Evolutionary conservation across 2,888 invertebrate species (phyloP).

Genomic region (Choristoneura rosaceana): DNA sequence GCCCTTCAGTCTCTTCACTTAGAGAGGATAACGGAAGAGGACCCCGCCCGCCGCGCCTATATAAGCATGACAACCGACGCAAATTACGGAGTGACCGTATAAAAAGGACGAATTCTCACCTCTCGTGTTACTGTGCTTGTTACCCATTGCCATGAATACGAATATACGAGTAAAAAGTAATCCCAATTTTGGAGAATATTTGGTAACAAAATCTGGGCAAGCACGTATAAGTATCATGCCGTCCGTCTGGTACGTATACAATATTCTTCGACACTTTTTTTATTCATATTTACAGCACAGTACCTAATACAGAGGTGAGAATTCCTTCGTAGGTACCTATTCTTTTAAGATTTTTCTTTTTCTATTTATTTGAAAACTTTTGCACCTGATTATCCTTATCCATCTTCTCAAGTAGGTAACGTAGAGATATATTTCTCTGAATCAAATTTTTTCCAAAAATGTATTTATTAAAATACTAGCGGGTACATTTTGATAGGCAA

Average conservation of each 20-base stretch:
- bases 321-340: too few species aligned
- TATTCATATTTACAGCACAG: too few species aligned
- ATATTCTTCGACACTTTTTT: not conserved
- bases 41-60: constrained; percentile 25
- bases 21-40: constrained; percentile 31
- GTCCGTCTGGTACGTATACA: not conserved
- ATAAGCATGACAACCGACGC: constrained; percentile 35
- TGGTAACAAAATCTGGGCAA: not conserved
- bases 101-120: constrained; percentile 33
- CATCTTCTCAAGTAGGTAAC: too few species aligned
- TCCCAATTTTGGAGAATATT: not conserved
- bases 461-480: too few species aligned
- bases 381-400: not conserved
- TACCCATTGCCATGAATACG: constrained; percentile 12
- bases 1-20: constrained; percentile 25
- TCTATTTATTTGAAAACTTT: not conserved
- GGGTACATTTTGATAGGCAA: too few species aligned
- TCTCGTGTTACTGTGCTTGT: constrained; percentile 18
- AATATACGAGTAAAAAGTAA: constrained; percentile 11
- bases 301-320: too few species aligned
- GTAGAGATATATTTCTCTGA: too few species aligned
- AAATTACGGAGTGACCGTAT: constrained; percentile 27
- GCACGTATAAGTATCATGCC: not conserved
- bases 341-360: not conserved
- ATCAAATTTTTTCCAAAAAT: too few species aligned